Percentiles rank a stretch among this genome's conserved stretches.
Conservation (phyloP, 2,113 vertebrate genomes). For the Tachuris rubrigastra region DNA sequence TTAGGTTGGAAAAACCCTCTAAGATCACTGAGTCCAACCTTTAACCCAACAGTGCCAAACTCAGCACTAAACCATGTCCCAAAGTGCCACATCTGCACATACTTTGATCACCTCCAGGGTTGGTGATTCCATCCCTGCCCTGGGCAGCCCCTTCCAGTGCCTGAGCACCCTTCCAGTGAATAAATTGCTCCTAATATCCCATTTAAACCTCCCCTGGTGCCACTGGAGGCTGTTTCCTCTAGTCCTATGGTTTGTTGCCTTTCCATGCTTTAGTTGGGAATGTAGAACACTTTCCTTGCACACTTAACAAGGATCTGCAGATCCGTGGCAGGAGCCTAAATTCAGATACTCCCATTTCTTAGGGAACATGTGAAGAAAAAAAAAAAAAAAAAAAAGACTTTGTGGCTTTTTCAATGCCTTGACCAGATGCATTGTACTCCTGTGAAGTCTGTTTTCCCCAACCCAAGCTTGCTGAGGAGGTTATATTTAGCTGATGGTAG, state of each 20-base stretch:
- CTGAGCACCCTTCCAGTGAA: too few species aligned
- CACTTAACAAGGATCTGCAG: neutral
- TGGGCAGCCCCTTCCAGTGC: too few species aligned
- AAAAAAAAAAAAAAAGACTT: neutral
- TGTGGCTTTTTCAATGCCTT: neutral
- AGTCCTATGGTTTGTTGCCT: too few species aligned
- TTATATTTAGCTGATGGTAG: neutral
- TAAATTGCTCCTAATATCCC: too few species aligned
- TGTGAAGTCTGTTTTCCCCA: neutral
- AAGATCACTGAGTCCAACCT: neutral
- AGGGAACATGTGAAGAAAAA: rapidly evolving
- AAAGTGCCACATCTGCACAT: too few species aligned
- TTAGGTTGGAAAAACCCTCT: neutral
- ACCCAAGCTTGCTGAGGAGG: neutral
- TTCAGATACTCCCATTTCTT: neutral
- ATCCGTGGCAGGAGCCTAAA: neutral
- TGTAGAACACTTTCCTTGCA: neutral
- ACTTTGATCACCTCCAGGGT: neutral
- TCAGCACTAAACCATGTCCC: neutral
- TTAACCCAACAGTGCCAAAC: neutral
- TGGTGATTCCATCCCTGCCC: neutral
- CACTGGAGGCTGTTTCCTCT: neutral
- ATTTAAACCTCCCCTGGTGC: too few species aligned
- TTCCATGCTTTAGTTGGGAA: neutral
- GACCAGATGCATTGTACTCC: neutral